Percentiles rank a stretch among this genome's conserved stretches.
Evolutionary conservation across 2,113 vertebrate species (phyloP).

Genomic region (Coptodon rendalli): DNA sequence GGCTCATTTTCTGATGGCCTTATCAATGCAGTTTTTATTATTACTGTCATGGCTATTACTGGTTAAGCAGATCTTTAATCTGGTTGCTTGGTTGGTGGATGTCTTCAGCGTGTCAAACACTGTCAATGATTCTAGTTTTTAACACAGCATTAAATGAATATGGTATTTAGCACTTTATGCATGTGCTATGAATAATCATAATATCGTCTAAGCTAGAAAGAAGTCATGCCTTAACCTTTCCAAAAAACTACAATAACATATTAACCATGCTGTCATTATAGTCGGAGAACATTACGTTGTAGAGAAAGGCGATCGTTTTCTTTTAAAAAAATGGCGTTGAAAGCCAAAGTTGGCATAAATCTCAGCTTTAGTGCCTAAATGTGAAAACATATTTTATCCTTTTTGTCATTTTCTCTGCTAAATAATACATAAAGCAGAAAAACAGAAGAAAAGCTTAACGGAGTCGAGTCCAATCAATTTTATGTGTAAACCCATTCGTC

Average conservation of each 20-base stretch:
- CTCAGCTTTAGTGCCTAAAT: background rate
- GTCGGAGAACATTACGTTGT: background rate
- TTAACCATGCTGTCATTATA: background rate
- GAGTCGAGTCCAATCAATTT: background rate
- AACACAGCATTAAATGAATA: background rate
- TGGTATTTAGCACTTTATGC: background rate
- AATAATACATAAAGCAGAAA: background rate
- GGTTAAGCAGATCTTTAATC: accelerated
- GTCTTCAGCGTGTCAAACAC: background rate
- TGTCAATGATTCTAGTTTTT: background rate
- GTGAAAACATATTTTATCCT: background rate
- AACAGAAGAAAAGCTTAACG: background rate
- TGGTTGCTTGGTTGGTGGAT: background rate
- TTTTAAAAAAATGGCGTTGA: background rate
- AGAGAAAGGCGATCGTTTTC: background rate
- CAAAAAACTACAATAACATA: background rate
- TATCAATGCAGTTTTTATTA: background rate
- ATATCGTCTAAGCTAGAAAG: background rate
- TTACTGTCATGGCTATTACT: background rate
- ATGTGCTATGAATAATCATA: background rate
- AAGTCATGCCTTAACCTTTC: background rate
- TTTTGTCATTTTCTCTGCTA: background rate
- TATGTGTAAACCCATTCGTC: background rate
- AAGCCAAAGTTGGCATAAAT: background rate
- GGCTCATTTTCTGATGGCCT: background rate